These are phyloP conservation scores for Tapirus terrestris DNA, from an alignment of 2,113 vertebrate species.

Conservation along the genomic window DNA sequence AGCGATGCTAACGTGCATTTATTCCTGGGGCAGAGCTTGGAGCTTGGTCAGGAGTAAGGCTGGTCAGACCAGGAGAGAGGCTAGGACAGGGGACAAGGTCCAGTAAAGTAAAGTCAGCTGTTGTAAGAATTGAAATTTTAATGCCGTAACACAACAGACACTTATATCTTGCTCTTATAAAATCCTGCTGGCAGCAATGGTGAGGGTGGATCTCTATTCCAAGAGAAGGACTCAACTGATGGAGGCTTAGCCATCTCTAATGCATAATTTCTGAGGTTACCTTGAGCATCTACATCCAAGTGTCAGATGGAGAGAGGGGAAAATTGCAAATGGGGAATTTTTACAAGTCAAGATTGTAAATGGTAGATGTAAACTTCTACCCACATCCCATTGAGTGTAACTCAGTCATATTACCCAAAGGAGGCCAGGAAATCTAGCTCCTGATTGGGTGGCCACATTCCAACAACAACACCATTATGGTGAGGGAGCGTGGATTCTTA, in stretches of 20 bases:
- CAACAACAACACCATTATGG: neutral
- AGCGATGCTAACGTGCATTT: rapidly evolving
- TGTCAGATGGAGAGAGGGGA: neutral
- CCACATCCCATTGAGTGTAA: neutral
- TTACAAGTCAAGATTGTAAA: neutral
- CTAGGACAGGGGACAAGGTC: neutral
- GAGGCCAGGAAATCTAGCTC: neutral
- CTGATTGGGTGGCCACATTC: neutral
- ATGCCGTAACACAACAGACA: neutral
- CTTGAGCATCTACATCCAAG: neutral
- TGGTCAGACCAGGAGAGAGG: neutral
- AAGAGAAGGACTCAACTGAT: neutral
- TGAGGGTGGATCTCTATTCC: neutral
- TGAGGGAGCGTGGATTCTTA: neutral
- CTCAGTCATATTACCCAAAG: neutral
- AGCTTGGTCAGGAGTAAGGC: neutral
- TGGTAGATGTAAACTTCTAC: neutral
- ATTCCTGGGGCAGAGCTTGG: neutral
- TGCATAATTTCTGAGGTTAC: neutral
- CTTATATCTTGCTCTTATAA: neutral
- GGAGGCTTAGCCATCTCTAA: neutral
- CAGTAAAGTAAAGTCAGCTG: neutral
- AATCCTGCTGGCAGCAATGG: neutral
- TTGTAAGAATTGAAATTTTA: neutral
- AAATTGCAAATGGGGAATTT: rapidly evolving